Conservation (phyloP, 1,140 invertebrate genomes). For the Cheumatopsyche charites region DNA sequence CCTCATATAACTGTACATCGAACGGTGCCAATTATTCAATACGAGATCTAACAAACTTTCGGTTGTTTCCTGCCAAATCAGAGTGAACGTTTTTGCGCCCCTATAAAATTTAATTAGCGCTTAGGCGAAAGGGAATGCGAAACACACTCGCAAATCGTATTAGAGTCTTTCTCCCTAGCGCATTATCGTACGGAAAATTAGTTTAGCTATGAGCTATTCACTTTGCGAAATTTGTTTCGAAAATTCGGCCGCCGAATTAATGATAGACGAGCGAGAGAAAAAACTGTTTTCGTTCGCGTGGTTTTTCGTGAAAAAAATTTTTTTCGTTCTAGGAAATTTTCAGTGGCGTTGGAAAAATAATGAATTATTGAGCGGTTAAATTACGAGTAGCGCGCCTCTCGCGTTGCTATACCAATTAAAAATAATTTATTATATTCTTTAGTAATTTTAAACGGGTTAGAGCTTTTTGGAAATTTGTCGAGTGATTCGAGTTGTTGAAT, state of each 20-base stretch:
- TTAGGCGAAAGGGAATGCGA: neutral
- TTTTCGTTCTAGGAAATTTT: neutral
- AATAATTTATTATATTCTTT: slow-evolving; percentile 23
- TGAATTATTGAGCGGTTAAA: slow-evolving; percentile 11
- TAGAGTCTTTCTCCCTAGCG: neutral
- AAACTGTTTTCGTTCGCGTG: slow-evolving; percentile 14
- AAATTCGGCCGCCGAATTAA: neutral
- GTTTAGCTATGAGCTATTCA: slow-evolving; percentile 13
- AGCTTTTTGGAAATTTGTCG: neutral
- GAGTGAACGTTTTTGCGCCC: neutral
- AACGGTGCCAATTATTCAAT: too few species aligned
- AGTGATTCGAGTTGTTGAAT: neutral
- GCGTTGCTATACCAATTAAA: slow-evolving; percentile 27
- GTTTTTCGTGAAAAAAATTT: neutral
- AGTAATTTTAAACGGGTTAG: slow-evolving; percentile 6
- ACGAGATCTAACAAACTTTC: too few species aligned
- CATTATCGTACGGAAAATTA: slow-evolving; percentile 17
- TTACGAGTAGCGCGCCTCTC: slow-evolving; percentile 5
- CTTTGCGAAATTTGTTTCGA: neutral
- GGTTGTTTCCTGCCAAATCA: too few species aligned
- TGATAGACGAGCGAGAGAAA: neutral
- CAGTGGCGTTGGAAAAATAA: neutral
- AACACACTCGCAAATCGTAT: slow-evolving; percentile 9
- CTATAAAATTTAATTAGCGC: slow-evolving; percentile 18
- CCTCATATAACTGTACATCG: too few species aligned